Evolutionary conservation across 2,797 vertebrate genomes (phyloP).

Genomic region (Tragopan temminckii): DNA sequence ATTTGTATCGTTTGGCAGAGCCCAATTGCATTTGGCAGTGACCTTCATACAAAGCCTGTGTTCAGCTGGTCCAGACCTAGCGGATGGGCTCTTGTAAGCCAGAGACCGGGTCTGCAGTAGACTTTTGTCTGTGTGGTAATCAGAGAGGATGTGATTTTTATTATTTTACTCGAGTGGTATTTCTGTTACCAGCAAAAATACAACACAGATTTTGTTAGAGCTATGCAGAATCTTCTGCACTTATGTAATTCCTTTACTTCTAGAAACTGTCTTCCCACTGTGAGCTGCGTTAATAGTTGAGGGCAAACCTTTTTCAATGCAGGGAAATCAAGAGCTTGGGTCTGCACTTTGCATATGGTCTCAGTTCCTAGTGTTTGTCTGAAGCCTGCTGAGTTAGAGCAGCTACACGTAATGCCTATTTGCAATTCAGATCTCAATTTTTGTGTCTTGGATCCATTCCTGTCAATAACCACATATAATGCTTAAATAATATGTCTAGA

Average conservation of each 20-base stretch:
- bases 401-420: background rate
- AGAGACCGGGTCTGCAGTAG: background rate
- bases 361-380: background rate
- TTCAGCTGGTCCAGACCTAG: background rate
- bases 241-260: background rate
- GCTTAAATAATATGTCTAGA: background rate
- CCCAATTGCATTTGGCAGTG: background rate
- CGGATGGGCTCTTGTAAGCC: background rate
- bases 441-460: constrained; percentile 16
- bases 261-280: background rate
- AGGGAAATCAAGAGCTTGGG: background rate
- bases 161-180: background rate
- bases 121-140: background rate
- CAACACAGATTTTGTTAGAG: background rate
- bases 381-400: background rate
- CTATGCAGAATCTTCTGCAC: background rate
- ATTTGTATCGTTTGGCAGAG: background rate
- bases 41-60: background rate
- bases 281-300: background rate
- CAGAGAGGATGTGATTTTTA: background rate
- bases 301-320: background rate
- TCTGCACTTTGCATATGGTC: background rate
- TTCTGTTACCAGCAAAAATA: background rate
- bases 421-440: constrained; percentile 1
- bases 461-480: background rate